Evolutionary conservation across 1,140 invertebrate species (phyloP), one percentile per base, ranked within the genome.

Genomic region (Scaptomyza graminum): DNA sequence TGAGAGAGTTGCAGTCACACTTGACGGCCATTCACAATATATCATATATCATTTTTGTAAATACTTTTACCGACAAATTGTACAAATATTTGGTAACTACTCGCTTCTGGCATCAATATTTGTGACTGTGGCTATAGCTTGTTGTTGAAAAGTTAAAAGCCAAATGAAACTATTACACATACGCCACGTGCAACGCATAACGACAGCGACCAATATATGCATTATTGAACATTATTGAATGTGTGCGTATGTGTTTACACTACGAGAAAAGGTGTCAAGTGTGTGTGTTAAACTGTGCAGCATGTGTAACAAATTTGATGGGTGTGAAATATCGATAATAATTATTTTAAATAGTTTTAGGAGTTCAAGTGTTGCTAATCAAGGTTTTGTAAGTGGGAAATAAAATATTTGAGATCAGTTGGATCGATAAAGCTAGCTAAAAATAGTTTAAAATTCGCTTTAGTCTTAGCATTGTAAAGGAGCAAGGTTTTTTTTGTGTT

Each of bases 91-190:
- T 72, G 62, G 50, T 75, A 50, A 59, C 13, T 31, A 51, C 50
- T 60, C 62, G 63, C 39, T 50, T 41, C n/a, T 34, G 31, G 47
- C 52, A 61, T 82, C 61, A 78, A 78, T 74, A 83, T 72, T 79
- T 34, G 7, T 34, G 28, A 6, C 43, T 72, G 52, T 51, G 80
- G 62, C 71, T 79, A 75, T 79, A 60, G 76, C 72, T 46, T n/a
- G 62, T 59, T 71, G 47, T 59, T 66, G 47, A 39, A 66, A 34
- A 59, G 31, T 63, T 54, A 68, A 80, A 60, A 68, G 68, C 81
- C 66, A 64, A 22, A 52, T 66, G 61, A 49, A 62, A 74, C 63
- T 81, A 84, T 85, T 85, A 81, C 82, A 74, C 63, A 87, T 87
- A 77, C 82, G 77, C 69, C 82, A 81, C 78, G 82, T 87, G 81